Conservation (phyloP, 2,888 invertebrate genomes). For the Oegoconia quadripuncta region DNA sequence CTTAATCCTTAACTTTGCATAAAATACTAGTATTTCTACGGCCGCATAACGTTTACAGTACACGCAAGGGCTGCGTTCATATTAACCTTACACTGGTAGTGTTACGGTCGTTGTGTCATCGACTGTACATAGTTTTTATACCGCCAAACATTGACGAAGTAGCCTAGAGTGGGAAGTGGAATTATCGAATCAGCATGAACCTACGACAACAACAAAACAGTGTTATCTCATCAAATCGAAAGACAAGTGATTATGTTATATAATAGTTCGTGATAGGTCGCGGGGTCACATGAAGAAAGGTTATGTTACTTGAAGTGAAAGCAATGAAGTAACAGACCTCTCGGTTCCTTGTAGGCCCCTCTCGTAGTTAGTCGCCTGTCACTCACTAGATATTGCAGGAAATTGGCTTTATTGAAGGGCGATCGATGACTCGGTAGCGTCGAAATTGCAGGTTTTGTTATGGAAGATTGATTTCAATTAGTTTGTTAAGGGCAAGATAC, state of each 20-base stretch:
- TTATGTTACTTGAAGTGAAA: conserved; percentile 55
- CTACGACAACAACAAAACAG: conserved; percentile 6
- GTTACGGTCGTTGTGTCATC: too few relatives aligned
- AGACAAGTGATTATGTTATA: conserved; percentile 6
- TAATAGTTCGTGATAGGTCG: conserved; percentile 52
- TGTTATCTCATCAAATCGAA: conserved; percentile 8
- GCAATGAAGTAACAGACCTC: conserved; percentile 35
- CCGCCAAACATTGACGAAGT: too few relatives aligned
- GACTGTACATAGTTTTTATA: too few relatives aligned
- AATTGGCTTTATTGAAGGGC: conserved; percentile 13
- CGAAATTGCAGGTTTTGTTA: conserved; percentile 2
- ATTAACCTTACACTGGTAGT: too few relatives aligned
- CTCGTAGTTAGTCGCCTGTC: conserved; percentile 2
- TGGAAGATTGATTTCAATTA: background rate
- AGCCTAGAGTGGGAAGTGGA: too few relatives aligned
- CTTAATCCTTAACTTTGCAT: too few relatives aligned
- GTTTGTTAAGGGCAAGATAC: too few relatives aligned
- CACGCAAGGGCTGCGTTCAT: too few relatives aligned
- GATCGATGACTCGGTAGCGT: conserved; percentile 5
- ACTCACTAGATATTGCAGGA: background rate
- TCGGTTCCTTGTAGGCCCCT: conserved; percentile 13
- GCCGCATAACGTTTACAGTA: too few relatives aligned
- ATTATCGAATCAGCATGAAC: conserved; percentile 9
- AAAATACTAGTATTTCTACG: too few relatives aligned
- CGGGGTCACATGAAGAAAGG: conserved; percentile 55